Conservation (phyloP, 2,888 invertebrate genomes). For the Oithona nana region DNA sequence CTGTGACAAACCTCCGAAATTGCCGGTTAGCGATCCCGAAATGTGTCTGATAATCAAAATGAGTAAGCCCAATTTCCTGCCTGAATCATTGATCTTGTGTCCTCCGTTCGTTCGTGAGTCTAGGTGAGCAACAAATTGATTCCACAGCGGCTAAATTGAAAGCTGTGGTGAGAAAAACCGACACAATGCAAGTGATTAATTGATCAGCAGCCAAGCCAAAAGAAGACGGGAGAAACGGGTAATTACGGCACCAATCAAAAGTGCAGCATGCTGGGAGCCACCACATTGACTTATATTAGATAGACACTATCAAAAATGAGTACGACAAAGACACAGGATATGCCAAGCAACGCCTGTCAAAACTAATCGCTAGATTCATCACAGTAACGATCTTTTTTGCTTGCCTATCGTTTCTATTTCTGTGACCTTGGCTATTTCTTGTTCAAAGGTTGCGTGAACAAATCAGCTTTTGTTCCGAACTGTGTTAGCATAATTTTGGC, state of each 20-base stretch:
- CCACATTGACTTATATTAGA: background rate
- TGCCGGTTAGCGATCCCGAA: too few relatives aligned
- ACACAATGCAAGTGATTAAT: conserved; percentile 11
- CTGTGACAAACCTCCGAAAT: too few relatives aligned
- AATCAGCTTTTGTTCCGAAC: too few relatives aligned
- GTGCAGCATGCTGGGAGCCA: background rate
- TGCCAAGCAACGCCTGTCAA: too few relatives aligned
- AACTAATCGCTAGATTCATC: too few relatives aligned
- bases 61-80: background rate
- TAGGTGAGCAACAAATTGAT: background rate
- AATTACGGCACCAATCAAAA: background rate
- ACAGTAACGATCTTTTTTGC: too few relatives aligned
- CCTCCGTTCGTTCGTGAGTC: background rate
- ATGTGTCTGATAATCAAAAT: too few relatives aligned
- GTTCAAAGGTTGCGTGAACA: too few relatives aligned
- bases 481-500: too few relatives aligned
- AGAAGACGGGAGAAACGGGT: background rate
- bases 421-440: too few relatives aligned
- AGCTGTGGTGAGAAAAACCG: conserved; percentile 3
- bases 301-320: background rate
- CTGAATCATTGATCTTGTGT: background rate
- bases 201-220: background rate
- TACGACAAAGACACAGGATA: background rate
- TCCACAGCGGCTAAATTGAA: background rate
- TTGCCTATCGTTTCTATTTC: too few relatives aligned